phyloP scores from a whole-genome alignment of 2,113 vertebrate genomes.

The Puntigrus tetrazona region DNA sequence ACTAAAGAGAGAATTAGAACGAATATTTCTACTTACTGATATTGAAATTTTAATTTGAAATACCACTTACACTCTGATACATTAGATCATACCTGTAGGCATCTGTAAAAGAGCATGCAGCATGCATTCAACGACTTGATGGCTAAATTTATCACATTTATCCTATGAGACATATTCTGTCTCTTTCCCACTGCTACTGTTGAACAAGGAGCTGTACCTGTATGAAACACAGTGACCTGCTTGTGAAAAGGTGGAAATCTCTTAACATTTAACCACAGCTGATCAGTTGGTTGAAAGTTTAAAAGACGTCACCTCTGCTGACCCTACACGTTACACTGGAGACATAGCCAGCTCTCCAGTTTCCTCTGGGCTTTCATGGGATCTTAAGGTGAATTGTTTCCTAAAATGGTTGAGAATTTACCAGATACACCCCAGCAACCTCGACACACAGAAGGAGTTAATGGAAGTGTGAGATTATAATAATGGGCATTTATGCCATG shows the following conservation, averaged over 20 bases:
- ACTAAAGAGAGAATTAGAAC: neutral
- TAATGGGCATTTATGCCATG: neutral
- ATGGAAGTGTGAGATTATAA: constrained; percentile 2
- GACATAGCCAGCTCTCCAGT: neutral
- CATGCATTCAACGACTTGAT: neutral
- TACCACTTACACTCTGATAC: neutral
- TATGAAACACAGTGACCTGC: constrained; percentile 2
- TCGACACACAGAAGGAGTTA: neutral
- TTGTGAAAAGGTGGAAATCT: constrained; percentile 31
- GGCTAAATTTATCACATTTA: too few relatives aligned
- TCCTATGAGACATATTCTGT: neutral
- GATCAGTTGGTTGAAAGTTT: constrained; percentile 3
- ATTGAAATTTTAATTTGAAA: constrained; percentile 4
- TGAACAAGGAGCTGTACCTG: neutral
- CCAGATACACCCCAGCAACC: neutral
- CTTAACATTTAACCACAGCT: constrained; percentile 21
- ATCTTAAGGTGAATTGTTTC: constrained; percentile 24
- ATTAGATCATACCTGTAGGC: neutral
- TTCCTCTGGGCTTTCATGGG: constrained; percentile 3
- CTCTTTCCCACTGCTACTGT: neutral
- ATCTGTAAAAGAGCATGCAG: neutral
- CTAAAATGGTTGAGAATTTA: constrained; percentile 1
- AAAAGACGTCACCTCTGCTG: neutral
- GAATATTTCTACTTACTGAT: neutral
- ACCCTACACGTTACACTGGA: neutral